Percentiles rank a stretch among this genome's conserved stretches.
Evolutionary conservation across 2,113 vertebrate genomes (phyloP).

Genomic region (Sinocyclocheilus anophthalmus): DNA sequence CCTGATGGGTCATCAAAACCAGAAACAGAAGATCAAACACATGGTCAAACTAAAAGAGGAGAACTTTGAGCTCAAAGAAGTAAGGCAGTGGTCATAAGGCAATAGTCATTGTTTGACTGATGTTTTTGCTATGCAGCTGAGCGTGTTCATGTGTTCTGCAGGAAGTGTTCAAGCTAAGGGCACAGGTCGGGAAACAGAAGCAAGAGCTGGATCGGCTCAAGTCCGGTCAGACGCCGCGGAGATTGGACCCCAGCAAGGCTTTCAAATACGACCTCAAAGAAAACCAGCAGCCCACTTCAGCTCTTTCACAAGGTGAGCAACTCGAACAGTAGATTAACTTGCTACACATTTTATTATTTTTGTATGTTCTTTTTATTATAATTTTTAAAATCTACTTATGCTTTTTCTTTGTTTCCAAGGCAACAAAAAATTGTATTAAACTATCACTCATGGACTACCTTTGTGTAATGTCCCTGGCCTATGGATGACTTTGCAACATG

Average conservation of each 20-base stretch:
- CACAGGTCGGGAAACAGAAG: conserved; percentile 77
- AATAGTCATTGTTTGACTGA: neutral
- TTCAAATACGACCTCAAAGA: conserved; percentile 88
- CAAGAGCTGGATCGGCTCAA: conserved; percentile 78
- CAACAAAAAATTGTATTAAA: conserved; percentile 7
- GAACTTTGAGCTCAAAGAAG: conserved; percentile 87
- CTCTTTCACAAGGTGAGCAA: conserved; percentile 80
- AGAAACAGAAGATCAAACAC: conserved; percentile 97
- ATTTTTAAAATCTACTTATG: neutral
- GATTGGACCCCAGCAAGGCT: conserved; percentile 89
- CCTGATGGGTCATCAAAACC: conserved; percentile 94
- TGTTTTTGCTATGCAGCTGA: neutral
- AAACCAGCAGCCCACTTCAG: conserved; percentile 74
- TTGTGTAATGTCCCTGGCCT: neutral
- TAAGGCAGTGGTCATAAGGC: conserved; percentile 68
- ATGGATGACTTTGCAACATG: neutral
- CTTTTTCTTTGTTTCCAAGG: neutral
- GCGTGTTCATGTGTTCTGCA: conserved; percentile 58
- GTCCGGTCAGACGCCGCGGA: conserved; percentile 66
- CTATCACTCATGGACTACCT: neutral
- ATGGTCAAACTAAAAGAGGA: conserved; percentile 94
- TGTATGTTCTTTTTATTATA: neutral
- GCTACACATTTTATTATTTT: neutral
- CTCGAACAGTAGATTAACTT: neutral
- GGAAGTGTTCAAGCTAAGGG: conserved; percentile 84